Evolutionary conservation across 2,113 vertebrate genomes (phyloP).

Genomic region (Noturus placidus): DNA sequence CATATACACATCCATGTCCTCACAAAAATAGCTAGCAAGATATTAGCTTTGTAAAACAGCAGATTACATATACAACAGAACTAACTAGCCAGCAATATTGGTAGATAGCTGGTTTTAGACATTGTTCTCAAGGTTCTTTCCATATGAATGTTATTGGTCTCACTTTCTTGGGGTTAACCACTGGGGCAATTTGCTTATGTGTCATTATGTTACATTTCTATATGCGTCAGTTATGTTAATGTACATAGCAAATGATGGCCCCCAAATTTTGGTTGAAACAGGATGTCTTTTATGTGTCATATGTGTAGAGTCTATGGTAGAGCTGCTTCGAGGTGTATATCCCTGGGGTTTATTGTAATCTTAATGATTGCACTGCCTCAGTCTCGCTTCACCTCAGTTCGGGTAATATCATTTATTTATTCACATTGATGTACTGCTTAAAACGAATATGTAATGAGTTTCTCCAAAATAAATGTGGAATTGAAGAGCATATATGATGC

Average conservation of each 20-base stretch:
- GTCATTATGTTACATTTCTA: neutral
- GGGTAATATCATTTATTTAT: constrained; percentile 23
- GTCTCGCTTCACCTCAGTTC: neutral
- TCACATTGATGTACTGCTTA: constrained; percentile 10
- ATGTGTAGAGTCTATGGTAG: neutral
- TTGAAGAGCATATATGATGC: neutral
- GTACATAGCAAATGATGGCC: neutral
- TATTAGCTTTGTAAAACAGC: neutral
- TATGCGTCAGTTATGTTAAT: neutral
- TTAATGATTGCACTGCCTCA: constrained; percentile 12
- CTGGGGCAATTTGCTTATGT: neutral
- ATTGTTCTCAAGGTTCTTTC: neutral
- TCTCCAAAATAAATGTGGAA: neutral
- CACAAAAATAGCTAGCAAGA: neutral
- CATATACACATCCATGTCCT: neutral
- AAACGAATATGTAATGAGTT: neutral
- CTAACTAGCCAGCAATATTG: neutral
- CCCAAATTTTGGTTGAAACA: neutral
- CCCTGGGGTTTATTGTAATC: constrained; percentile 20
- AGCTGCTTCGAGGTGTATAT: neutral
- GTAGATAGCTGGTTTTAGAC: neutral
- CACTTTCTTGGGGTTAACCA: neutral
- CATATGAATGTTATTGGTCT: neutral
- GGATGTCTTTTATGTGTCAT: neutral
- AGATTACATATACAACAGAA: neutral